A percentile compares a stretch with the other conserved stretches of the same genome.
Evolutionary conservation across 2,797 vertebrate genomes (phyloP).

Genomic region (Hypotaenidia okinawae): DNA sequence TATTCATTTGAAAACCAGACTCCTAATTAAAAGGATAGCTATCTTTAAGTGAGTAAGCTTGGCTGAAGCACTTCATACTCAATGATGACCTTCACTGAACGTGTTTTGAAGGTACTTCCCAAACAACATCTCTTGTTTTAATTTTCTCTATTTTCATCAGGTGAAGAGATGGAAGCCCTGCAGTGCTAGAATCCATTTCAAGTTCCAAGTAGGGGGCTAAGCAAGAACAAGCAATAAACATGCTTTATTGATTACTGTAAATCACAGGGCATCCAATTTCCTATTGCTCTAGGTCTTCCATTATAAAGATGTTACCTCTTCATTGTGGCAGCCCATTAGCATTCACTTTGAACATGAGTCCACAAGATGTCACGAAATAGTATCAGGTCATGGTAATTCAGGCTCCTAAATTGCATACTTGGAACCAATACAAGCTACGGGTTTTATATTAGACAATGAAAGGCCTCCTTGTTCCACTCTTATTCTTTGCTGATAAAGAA

Average conservation of each 20-base stretch:
- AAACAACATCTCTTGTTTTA: not conserved
- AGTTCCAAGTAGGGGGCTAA: not conserved
- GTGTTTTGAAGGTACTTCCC: not conserved
- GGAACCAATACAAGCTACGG: not conserved
- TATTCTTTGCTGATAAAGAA: not conserved
- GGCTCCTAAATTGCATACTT: not conserved
- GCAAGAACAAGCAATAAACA: not conserved
- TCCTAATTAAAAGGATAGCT: not conserved
- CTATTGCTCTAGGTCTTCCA: not conserved
- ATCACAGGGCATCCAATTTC: not conserved
- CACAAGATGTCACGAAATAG: not conserved
- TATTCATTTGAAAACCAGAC: not conserved
- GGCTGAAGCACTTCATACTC: not conserved
- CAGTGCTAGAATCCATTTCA: not conserved
- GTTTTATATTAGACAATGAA: not conserved
- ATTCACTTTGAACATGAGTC: not conserved
- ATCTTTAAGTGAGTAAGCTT: not conserved
- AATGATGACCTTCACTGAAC: not conserved
- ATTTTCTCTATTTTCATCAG: not conserved
- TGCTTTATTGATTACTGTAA: not conserved
- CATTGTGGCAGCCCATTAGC: not conserved
- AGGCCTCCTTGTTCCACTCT: not conserved
- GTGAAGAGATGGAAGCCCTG: not conserved
- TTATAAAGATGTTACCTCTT: not conserved
- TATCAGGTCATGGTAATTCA: not conserved